Evolutionary conservation across 64 coral and sea anemone species (phyloP), one percentile per base, ranked within the genome.

Genomic region (Montipora cactus): DNA sequence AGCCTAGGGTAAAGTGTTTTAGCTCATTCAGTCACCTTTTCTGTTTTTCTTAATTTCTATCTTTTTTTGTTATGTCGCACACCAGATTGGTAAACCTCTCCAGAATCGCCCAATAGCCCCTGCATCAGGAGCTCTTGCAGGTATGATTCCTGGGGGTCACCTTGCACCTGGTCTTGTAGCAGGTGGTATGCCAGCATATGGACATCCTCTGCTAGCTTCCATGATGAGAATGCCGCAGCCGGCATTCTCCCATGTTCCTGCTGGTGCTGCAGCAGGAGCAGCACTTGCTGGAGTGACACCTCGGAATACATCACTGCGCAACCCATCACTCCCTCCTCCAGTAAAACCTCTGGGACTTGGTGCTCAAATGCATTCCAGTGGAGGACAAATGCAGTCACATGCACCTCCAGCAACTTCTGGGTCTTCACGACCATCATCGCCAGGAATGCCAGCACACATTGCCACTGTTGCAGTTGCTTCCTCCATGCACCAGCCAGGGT

Each of bases 71-170:
- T 80, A 13, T n/a, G 37, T 37, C 37, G 37, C 37, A 37, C 37
- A 37, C 37, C 37, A 83, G 82, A 71, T 86, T 19, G 82, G 82
- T 9, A 86, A 86, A 59, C 84, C 92, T 74, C 75, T 87, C 14
- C 92, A 49, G 49, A 93, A 93, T 88, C 92, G 92, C 13, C 84
- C 92, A 71, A 93, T 93, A 55, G 92, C 92, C 1, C 92, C 92
- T 80, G 92, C 89, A 25, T 76, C 92, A 81, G 92, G 61, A 13
- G 13, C 92, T 45, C 16, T 87, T 67, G 83, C 81, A 79, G 86
- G 70, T 49, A 79, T 93, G 66, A 77, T 93, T 25, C 47, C 92
- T 37, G 47, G 62, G 5, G 51, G 67, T 19, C 91, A 57, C 8
- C 75, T 93, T 15, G 62, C 58, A 79, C 21, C 92, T 2, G 76